Conservation (phyloP, 2,797 vertebrate species). For the Leptoclinus maculatus region DNA sequence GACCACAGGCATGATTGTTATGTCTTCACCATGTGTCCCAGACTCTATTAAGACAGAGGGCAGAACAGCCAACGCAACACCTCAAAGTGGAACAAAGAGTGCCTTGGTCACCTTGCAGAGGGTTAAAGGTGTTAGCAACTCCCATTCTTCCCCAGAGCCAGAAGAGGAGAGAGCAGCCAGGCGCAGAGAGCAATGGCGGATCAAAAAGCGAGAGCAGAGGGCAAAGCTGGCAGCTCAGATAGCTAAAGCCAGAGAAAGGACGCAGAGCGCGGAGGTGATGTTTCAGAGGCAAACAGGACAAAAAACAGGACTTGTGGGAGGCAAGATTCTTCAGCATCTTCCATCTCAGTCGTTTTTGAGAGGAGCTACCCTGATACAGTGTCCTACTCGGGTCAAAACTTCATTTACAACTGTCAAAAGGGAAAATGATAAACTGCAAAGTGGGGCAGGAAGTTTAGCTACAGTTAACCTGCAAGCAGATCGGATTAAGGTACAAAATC, state of each 20-base stretch:
- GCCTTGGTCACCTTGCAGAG: conserved; percentile 61
- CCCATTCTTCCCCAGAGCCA: conserved; percentile 34
- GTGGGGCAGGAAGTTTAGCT: conserved; percentile 9
- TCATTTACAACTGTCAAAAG: conserved; percentile 41
- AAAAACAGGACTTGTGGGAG: conserved; percentile 30
- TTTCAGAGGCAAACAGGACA: conserved; percentile 36
- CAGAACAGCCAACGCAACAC: conserved; percentile 35
- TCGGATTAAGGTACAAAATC: conserved; percentile 42
- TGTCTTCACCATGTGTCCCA: conserved; percentile 28
- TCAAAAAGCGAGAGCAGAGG: conserved; percentile 86
- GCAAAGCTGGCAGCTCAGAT: conserved; percentile 77
- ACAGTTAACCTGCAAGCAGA: conserved; percentile 34
- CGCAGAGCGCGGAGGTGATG: conserved; percentile 15
- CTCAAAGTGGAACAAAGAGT: conserved; percentile 61
- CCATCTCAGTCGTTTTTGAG: conserved; percentile 48
- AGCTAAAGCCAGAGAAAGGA: conserved; percentile 67
- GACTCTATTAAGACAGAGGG: conserved; percentile 37
- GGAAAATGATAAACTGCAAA: conserved; percentile 42
- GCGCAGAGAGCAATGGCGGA: conserved; percentile 84
- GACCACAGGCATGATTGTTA: conserved; percentile 31
- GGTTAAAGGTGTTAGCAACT: conserved; percentile 29
- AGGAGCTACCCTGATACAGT: conserved; percentile 50
- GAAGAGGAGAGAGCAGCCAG: conserved; percentile 82
- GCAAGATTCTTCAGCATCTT: conserved; percentile 32
- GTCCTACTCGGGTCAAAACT: conserved; percentile 28